Evolutionary conservation across 2,797 vertebrate genomes (phyloP).

Genomic region (Lemur catta): DNA sequence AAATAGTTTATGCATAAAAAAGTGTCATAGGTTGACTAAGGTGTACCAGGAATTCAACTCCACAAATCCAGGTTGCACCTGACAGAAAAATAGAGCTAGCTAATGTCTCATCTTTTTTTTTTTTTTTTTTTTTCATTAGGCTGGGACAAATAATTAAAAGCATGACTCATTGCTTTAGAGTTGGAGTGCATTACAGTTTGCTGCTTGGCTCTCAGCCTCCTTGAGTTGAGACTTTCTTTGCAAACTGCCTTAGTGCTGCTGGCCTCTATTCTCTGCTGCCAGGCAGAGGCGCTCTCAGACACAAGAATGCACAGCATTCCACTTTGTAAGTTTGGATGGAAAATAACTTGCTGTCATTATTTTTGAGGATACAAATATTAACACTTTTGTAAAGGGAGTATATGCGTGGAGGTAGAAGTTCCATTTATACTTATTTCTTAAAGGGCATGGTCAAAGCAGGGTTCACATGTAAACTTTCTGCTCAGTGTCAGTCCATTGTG

Average conservation of each 20-base stretch:
- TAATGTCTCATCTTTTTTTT: not conserved
- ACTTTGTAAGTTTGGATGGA: not conserved
- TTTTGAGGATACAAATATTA: conserved; percentile 38
- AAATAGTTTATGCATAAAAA: not conserved
- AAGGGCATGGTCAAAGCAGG: not conserved
- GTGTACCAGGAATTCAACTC: not conserved
- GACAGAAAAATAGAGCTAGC: not conserved
- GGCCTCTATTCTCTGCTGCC: conserved; percentile 1
- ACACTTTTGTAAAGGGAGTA: not conserved
- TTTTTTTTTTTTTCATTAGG: not conserved
- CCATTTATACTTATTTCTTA: not conserved
- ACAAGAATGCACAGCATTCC: not conserved
- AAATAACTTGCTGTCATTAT: conserved; percentile 18
- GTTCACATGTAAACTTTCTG: not conserved
- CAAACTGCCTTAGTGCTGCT: not conserved
- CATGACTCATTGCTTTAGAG: not conserved
- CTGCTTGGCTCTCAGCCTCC: not conserved
- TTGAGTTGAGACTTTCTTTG: conserved; percentile 5
- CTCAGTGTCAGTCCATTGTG: not conserved
- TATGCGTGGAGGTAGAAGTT: not conserved
- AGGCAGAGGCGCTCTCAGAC: not conserved
- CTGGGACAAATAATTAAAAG: not conserved
- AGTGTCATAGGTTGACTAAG: not conserved
- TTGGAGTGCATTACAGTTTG: not conserved
- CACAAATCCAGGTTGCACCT: not conserved